Evolutionary conservation across 2,888 invertebrate species (phyloP), one percentile per base, ranked within the genome.

Genomic region (Linnaemya tessellans): DNA sequence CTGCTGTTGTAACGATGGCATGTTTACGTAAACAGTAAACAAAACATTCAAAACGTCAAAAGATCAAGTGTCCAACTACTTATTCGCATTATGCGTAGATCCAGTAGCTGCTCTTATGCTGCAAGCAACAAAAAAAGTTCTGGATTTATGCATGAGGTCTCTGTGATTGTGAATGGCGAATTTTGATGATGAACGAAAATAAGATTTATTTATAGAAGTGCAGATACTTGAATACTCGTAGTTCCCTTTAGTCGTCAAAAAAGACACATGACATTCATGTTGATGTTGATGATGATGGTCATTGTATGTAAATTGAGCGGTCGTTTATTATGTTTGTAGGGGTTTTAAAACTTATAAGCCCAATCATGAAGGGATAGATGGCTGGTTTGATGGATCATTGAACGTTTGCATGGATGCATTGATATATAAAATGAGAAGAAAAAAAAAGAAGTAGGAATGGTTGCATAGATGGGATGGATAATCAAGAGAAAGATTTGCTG

Each of bases 261-360:
- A 70, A 81, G 84, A 85, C 84, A 85, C 81, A 85, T 85, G 84
- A 85, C 84, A 85, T 81, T 85, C 84, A 81, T 85, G 84, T 84
- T 89, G 88, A 83, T 88, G 82, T 85, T 88, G 88, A 88, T 86
- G 90, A 89, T 90, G 89, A 90, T 89, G 89, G 90, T 78, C 90
- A 90, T 90, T 90, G 90, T 90, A 90, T 90, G 90, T 91, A 91
- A 90, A 90, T 90, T 91, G 90, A 90, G 89, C 91, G 84, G 84
- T 70, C 84, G 84, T 85, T 84, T 85, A 81, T 85, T 81, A 81
- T 85, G 84, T 85, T 85, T 81, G 78, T 74, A 79, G 81, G 81
- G 81, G 78, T 74, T 80, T 85, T 65, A 67, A 80, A 81, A 78
- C 78, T 78, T 84, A 81, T 77, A 84, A 74, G n/a, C 75, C 46